A percentile compares a stretch with the other conserved stretches of the same genome.
Conservation (phyloP, 2,797 vertebrate species). For the Parambassis ranga region DNA sequence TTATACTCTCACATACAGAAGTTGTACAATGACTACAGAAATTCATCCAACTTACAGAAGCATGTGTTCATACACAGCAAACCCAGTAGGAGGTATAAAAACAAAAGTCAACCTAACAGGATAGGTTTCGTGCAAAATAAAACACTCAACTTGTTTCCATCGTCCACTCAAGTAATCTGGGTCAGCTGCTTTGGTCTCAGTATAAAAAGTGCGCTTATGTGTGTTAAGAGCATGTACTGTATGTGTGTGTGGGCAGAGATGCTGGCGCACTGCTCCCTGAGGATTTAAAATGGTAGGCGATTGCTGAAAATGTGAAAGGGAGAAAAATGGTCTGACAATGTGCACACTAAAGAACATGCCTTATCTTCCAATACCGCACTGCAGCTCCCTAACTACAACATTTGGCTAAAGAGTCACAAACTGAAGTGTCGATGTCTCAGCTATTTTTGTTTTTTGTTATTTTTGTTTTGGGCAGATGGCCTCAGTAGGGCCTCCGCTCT, state of each 20-base stretch:
- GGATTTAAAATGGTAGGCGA: conserved; percentile 21
- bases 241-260: neutral
- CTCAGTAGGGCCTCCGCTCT: conserved; percentile 23
- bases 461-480: conserved; percentile 36
- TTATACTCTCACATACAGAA: neutral
- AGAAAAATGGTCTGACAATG: conserved; percentile 4
- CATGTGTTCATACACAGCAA: neutral
- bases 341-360: neutral
- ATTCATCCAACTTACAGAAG: neutral
- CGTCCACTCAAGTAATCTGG: conserved; percentile 46
- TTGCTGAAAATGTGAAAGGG: conserved; percentile 24
- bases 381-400: neutral
- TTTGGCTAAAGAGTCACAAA: neutral
- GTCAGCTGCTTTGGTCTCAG: conserved; percentile 31
- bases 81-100: neutral
- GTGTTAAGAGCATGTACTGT: neutral
- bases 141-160: neutral
- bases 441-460: neutral
- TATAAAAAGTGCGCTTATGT: neutral
- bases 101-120: neutral
- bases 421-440: neutral
- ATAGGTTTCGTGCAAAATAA: neutral
- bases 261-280: neutral
- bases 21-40: neutral
- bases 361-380: neutral